A percentile compares a stretch with the other conserved stretches of the same genome.
phyloP scores from a whole-genome alignment of 2,113 vertebrate species.

The Heloderma charlesbogerti region DNA sequence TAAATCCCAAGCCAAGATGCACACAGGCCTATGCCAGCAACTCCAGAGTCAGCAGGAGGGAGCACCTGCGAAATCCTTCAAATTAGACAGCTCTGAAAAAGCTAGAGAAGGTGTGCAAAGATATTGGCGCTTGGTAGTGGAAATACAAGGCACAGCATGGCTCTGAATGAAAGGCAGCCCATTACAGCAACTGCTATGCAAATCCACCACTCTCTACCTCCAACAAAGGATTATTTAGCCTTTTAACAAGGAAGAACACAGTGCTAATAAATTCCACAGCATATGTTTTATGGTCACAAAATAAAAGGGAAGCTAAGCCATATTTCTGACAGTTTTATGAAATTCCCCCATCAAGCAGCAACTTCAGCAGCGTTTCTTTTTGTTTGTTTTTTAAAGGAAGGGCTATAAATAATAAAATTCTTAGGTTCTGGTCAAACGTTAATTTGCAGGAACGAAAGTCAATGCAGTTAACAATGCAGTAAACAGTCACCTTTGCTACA shows the following conservation, averaged over 20 bases:
- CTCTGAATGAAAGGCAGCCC: background rate
- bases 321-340: background rate
- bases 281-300: background rate
- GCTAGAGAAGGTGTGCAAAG: background rate
- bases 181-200: background rate
- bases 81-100: background rate
- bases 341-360: background rate
- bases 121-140: background rate
- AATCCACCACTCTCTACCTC: background rate
- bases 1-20: conserved; percentile 5
- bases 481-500: background rate
- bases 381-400: background rate
- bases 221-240: background rate
- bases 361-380: background rate
- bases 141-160: background rate
- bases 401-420: too few species aligned
- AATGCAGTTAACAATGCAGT: too few species aligned
- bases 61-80: conserved; percentile 24
- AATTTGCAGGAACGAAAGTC: background rate
- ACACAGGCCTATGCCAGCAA: background rate
- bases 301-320: background rate
- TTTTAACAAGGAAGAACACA: background rate
- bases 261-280: background rate
- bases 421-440: background rate
- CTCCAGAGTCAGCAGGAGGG: background rate